Base-by-base conservation (phyloP, 2,113 vertebrate genomes). In the Monopterus albus region DNA sequence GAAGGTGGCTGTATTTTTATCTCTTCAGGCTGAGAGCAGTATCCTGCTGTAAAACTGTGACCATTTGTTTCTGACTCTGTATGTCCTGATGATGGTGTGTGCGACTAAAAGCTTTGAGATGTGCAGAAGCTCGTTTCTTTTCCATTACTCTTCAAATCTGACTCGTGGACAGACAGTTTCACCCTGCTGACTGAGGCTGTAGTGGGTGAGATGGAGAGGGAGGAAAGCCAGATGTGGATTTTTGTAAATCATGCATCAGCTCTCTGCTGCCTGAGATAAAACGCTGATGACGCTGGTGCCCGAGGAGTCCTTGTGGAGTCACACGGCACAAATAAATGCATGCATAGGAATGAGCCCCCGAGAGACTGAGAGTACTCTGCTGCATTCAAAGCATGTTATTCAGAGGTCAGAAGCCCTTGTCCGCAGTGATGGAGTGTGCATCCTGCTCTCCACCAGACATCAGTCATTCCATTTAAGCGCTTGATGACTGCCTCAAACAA, bases 221-320 rank as follows among this genome's bases (percentile, higher is more conserved):
- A 6, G 46, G 39, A 55, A 13, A 26, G 35, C 49, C 62, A 64
- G 60, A 59, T 57, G 74, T 64, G 60, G 35, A 50, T 52, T 39
- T 63, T 59, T 0, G 23, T 20, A 18, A 12, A 17, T 35, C 57
- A 60, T 57, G 42, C 61, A 70, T 66, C 49, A 73, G 73, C n/a
- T n/a, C 55, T 63, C 23, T 43, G 31, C 20, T 64, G 49, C 55
- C 17, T 56, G 2, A 47, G 39, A 52, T 29, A 6, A 55, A 63
- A 23, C 3, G 47, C 65, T 60, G 71, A 63, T 59, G 56, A 63
- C 35, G 72, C 55, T 4, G 33, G 18, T 38, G 51, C 40, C 71
- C 10, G 5, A 60, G 40, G 40, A 39, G 35, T 23, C 29, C 0
- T 25, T 14, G 33, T 31, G 10, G 55, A 63, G 63, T 62, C 51